Evolutionary conservation across 2,113 vertebrate species (phyloP), one percentile per base, ranked within the genome.

Genomic region (Hippocampus guttulatus): DNA sequence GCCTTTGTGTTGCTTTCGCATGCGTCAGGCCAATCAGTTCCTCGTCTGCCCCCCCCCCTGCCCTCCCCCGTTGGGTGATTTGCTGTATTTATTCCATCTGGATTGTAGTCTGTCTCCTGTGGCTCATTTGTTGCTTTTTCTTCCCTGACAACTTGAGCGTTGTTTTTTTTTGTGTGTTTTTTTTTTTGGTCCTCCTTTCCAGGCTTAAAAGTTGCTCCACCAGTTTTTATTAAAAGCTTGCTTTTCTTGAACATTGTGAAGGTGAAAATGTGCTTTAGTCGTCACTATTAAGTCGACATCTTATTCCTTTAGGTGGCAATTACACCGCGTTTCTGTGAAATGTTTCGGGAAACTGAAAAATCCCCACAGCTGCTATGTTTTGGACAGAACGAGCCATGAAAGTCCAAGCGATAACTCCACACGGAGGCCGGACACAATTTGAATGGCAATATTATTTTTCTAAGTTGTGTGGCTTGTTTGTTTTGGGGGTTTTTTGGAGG

Each of bases 281-380:
- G 33, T 14, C 61, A 40, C 63, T 23, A 21, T 64, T 15, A 23
- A 10, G 41, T 64, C 12, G 38, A 43, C 63, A 23, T 64, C 2
- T 43, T 64, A 64, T 64, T 64, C 63, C 64, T 27, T 65, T 47
- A 47, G 64, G 43, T 65, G 43, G 64, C 43, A 65, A 65, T 65
- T 49, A 65, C 23, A 23, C n/a, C 23, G 64, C 10, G 3, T 45
- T 57, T 33, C 20, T 25, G 0, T 23, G 14, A 64, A 25, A 68
- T n/a, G 2, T 66, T 7, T 47, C 16, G 65, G 38, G 20, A 38
- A 68, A 49, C 40, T 15, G 18, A 9, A 10, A 11, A 47, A 47
- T 45, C 23, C 63, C 64, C 41, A 2, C 23, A 16, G 64, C 14
- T 27, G 41, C 43, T 65, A n/a, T 10, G 43, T 45, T 47, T 25